Evolutionary conservation across 2,888 invertebrate genomes (phyloP).

Genomic region (Phytoseiulus persimilis): DNA sequence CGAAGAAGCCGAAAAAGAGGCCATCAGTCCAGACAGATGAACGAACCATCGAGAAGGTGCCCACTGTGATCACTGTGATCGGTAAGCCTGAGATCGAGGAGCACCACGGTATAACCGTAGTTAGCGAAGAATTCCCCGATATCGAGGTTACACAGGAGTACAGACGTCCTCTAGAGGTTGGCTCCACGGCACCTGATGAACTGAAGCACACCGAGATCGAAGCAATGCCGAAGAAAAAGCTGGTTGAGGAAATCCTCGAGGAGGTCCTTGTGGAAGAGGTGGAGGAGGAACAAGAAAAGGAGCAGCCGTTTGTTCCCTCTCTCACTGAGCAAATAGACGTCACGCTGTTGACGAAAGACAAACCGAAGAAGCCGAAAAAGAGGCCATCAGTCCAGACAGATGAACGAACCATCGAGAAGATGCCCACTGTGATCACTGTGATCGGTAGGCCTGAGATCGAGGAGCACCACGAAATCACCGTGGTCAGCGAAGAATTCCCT

Average conservation of each 20-base stretch:
- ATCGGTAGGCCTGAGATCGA: conserved; percentile 32
- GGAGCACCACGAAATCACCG: conserved; percentile 16
- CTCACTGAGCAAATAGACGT: neutral
- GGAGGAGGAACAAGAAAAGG: conserved; percentile 39
- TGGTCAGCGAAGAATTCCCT: conserved; percentile 6
- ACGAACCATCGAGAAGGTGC: neutral
- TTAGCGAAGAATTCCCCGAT: conserved; percentile 10
- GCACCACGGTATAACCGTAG: neutral
- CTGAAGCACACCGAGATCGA: neutral
- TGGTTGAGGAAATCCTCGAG: conserved; percentile 19
- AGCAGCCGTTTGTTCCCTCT: neutral
- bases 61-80: conserved; percentile 21
- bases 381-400: neutral
- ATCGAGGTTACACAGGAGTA: conserved; percentile 16
- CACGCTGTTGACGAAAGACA: neutral
- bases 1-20: neutral
- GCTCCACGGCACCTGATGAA: conserved; percentile 12
- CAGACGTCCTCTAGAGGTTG: conserved; percentile 31
- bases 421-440: conserved; percentile 18
- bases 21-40: neutral
- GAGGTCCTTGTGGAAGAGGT: no score
- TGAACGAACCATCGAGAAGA: conserved; percentile 6
- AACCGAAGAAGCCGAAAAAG: conserved; percentile 9
- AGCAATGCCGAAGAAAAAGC: neutral
- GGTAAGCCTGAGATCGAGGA: conserved; percentile 36